Conservation (phyloP, 2,888 invertebrate genomes). For the Epinotia bilunana region DNA sequence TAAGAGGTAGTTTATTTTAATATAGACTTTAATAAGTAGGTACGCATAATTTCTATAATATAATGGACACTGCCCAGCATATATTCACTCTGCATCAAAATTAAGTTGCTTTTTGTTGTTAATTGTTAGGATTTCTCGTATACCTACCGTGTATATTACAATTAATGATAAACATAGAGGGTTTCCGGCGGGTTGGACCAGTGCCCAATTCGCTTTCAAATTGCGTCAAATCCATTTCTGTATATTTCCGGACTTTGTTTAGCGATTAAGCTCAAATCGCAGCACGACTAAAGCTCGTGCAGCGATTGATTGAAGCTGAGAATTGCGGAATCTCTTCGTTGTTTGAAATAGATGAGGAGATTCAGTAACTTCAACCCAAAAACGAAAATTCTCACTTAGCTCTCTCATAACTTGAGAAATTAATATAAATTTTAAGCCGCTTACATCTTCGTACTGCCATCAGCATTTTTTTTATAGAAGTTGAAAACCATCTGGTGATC, state of each 20-base stretch:
- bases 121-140: not conserved
- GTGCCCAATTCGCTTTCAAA: slow-evolving; percentile 70
- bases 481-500: not conserved
- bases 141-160: slow-evolving; percentile 7
- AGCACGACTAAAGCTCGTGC: slow-evolving; percentile 1
- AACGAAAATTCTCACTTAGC: not conserved
- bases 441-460: too few relatives aligned
- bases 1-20: not conserved
- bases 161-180: slow-evolving; percentile 48
- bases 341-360: not conserved
- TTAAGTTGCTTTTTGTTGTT: not conserved
- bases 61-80: not conserved
- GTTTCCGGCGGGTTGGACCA: slow-evolving; percentile 64
- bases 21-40: not conserved
- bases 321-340: not conserved
- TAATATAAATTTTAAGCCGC: too few relatives aligned
- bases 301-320: not conserved
- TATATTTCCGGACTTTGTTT: slow-evolving; percentile 29
- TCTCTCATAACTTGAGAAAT: too few relatives aligned
- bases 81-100: not conserved
- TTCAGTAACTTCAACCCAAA: not conserved
- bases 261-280: slow-evolving; percentile 12
- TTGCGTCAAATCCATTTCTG: slow-evolving; percentile 71
- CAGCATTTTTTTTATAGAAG: not conserved
- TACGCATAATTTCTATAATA: not conserved